Base-by-base conservation (phyloP, 1,140 invertebrate species). In the Leptestheria dahalacensis region DNA sequence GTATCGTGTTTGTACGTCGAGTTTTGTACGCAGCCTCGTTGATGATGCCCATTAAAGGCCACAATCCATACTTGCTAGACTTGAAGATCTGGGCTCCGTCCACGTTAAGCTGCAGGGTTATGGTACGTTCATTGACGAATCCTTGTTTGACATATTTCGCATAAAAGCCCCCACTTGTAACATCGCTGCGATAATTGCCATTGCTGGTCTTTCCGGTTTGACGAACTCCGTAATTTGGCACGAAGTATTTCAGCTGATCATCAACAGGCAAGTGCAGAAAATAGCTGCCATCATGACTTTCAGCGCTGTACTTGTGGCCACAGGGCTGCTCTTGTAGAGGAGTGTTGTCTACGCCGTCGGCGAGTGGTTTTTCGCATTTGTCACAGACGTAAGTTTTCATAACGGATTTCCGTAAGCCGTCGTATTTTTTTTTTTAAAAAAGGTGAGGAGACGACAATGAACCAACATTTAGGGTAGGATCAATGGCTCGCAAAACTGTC, bases 1-100 rank as follows among this genome's bases (percentile, higher is more conserved):
- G 18, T 21, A 29, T 55, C 15, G 33, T 29, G 15, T 55, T 11
- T 28, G 53, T 6, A 21, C 53, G 53, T 29, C 53, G 3, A 29
- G 33, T 20, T 33, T 10, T 28, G 2, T 55, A 55, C 0, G 26
- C 25, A 12, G 53, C 53, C 33, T 55, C 53, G 10, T 55, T 55
- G 23, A 55, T 41, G 33, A 55, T 55, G 15, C 26, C 53, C 53
- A 55, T 55, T 3, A 25, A 26, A 18, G 53, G 24, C 23, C 53
- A 55, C 11, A 28, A 55, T 55, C 53, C 1, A 18, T 28, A 55
- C 20, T 55, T 15, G 33, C 21, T 55, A 29, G 21, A 26, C 24
- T 12, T 11, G 12, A 55, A 29, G 33, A 55, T 29, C 15, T 28
- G 2, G 10, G 53, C 26, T 2, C 53, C 53, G 3, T 55, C 1